A percentile compares a stretch with the other conserved stretches of the same genome.
Conservation (phyloP, 1,140 invertebrate genomes). For the Polypedilum pembai region DNA sequence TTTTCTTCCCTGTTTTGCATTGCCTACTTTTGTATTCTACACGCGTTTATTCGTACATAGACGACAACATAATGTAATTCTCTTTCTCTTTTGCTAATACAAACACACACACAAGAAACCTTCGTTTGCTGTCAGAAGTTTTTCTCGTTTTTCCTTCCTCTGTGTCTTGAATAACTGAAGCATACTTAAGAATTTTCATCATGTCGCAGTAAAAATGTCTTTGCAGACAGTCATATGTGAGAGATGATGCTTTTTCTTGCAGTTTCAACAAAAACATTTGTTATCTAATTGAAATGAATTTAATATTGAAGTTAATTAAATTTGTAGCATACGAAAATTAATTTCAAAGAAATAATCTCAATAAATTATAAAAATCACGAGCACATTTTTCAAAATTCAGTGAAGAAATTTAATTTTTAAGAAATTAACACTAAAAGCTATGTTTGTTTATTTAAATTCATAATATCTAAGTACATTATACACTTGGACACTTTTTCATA, state of each 20-base stretch:
- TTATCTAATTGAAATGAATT: not conserved
- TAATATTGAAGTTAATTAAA: constrained; percentile 7
- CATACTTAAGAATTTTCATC: not conserved
- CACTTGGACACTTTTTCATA: too few relatives aligned
- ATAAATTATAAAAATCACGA: too few relatives aligned
- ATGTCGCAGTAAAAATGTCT: not conserved
- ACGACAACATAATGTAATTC: constrained; percentile 5
- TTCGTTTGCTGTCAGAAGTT: constrained; percentile 11
- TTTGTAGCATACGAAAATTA: too few relatives aligned
- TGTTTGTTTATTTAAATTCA: too few relatives aligned
- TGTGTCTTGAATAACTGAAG: not conserved
- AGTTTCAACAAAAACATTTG: not conserved
- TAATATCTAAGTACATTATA: too few relatives aligned
- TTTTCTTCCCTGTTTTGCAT: not conserved
- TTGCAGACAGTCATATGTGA: not conserved
- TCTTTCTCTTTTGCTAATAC: not conserved
- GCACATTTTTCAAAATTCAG: too few relatives aligned
- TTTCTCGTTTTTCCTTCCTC: not conserved
- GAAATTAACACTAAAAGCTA: too few relatives aligned
- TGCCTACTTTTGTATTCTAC: not conserved
- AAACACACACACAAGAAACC: not conserved
- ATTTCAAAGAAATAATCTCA: too few relatives aligned
- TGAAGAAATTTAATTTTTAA: too few relatives aligned
- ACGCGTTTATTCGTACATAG: constrained; percentile 1
- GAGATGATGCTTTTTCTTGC: not conserved